Conservation (phyloP, 2,888 invertebrate genomes). For the Caenorhabditis angaria region DNA sequence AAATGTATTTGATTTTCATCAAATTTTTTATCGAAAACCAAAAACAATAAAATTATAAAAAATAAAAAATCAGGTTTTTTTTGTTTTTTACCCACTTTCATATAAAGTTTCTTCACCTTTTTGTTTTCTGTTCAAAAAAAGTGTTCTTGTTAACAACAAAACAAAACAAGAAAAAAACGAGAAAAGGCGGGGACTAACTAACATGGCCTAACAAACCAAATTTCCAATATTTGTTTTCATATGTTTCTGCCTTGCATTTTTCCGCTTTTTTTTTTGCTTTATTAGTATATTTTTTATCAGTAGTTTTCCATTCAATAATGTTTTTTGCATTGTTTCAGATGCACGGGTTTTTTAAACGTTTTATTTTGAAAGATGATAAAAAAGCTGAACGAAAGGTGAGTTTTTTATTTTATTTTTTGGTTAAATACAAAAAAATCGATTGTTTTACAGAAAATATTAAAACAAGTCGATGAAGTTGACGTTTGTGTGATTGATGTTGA, state of each 20-base stretch:
- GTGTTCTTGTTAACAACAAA: too few relatives aligned
- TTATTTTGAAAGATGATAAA: slow-evolving; percentile 27
- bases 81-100: too few relatives aligned
- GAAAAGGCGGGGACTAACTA: too few relatives aligned
- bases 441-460: slow-evolving; percentile 27
- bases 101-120: not conserved
- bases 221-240: not conserved
- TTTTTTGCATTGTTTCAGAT: slow-evolving; percentile 3
- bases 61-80: not conserved
- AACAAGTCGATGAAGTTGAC: slow-evolving; percentile 20
- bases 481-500: slow-evolving; percentile 25
- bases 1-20: too few relatives aligned
- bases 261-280: not conserved
- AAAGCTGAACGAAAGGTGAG: slow-evolving; percentile 26
- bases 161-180: too few relatives aligned
- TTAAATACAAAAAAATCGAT: not conserved
- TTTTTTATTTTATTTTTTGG: not conserved
- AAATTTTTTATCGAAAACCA: too few relatives aligned
- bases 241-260: slow-evolving; percentile 9
- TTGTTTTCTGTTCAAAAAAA: not conserved
- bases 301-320: slow-evolving; percentile 3
- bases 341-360: slow-evolving; percentile 21
- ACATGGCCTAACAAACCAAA: too few relatives aligned
- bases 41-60: not conserved
- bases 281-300: not conserved